Percentiles rank a stretch among this genome's conserved stretches.
phyloP scores from a whole-genome alignment of 2,113 vertebrate species.

The Cyprinodon tularosa region DNA sequence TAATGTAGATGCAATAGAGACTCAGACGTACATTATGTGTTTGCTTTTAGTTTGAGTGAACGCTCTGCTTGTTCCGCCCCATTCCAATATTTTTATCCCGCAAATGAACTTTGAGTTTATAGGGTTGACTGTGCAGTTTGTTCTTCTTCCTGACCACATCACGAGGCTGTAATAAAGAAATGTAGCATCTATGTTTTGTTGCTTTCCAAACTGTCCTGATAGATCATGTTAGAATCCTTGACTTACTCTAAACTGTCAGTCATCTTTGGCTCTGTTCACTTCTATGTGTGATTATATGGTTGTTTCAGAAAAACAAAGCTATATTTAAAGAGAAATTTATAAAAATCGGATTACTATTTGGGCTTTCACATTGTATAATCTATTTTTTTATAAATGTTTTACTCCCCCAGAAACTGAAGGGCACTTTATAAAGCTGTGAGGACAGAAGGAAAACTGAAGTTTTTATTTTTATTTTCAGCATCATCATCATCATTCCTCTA shows the following conservation, averaged over 20 bases:
- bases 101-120: constrained; percentile 30
- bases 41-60: constrained; percentile 6
- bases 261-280: constrained; percentile 13
- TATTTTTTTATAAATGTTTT: constrained; percentile 1
- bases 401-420: constrained; percentile 8
- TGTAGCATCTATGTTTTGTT: constrained; percentile 27
- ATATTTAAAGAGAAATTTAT: neutral
- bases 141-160: neutral
- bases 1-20: constrained; percentile 18
- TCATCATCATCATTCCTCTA: constrained; percentile 14
- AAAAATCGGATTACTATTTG: neutral
- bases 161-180: constrained; percentile 5
- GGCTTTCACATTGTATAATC: neutral
- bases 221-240: neutral
- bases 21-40: constrained; percentile 26
- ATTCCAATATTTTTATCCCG: constrained; percentile 1
- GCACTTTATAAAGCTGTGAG: constrained; percentile 39
- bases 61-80: constrained; percentile 6
- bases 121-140: neutral
- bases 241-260: constrained; percentile 10
- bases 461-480: neutral
- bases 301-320: neutral
- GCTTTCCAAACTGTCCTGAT: constrained; percentile 15
- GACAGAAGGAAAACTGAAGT: constrained; percentile 19
- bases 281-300: constrained; percentile 24